Evolutionary conservation across 1,140 invertebrate genomes (phyloP).

Genomic region (Oryctes rhinoceros): DNA sequence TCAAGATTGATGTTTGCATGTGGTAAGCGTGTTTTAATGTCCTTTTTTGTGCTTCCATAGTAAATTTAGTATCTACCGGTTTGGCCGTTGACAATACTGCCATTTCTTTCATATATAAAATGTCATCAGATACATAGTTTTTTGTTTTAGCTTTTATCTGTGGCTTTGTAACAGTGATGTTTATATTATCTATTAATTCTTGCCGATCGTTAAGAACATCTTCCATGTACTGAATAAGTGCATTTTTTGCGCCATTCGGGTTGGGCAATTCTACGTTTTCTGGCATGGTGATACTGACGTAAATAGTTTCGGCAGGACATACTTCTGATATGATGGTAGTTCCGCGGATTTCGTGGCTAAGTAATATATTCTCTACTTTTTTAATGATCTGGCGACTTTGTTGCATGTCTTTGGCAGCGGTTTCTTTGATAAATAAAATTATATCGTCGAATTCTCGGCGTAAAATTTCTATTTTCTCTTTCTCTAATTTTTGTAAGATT

Average conservation of each 20-base stretch:
- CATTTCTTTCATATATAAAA: slow-evolving; percentile 37
- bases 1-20: slow-evolving; percentile 39
- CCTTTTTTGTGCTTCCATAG: slow-evolving; percentile 31
- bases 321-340: slow-evolving; percentile 46
- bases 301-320: slow-evolving; percentile 41
- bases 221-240: slow-evolving; percentile 37
- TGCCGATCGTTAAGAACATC: slow-evolving; percentile 35
- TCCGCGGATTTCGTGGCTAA: slow-evolving; percentile 51
- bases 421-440: slow-evolving; percentile 45
- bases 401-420: slow-evolving; percentile 46
- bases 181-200: slow-evolving; percentile 27
- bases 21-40: slow-evolving; percentile 45
- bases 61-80: slow-evolving; percentile 15
- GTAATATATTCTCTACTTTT: slow-evolving; percentile 47
- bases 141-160: not conserved
- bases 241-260: slow-evolving; percentile 12
- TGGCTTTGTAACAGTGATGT: slow-evolving; percentile 12
- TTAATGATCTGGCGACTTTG: slow-evolving; percentile 46
- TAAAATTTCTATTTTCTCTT: slow-evolving; percentile 45
- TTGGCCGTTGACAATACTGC: slow-evolving; percentile 14
- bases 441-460: slow-evolving; percentile 48
- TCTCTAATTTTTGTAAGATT: slow-evolving; percentile 44
- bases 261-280: slow-evolving; percentile 35
- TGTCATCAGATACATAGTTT: slow-evolving; percentile 39
- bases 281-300: slow-evolving; percentile 20